These are phyloP conservation scores for Gobius niger DNA, from an alignment of 2,113 vertebrate genomes.

Conservation along the genomic window DNA sequence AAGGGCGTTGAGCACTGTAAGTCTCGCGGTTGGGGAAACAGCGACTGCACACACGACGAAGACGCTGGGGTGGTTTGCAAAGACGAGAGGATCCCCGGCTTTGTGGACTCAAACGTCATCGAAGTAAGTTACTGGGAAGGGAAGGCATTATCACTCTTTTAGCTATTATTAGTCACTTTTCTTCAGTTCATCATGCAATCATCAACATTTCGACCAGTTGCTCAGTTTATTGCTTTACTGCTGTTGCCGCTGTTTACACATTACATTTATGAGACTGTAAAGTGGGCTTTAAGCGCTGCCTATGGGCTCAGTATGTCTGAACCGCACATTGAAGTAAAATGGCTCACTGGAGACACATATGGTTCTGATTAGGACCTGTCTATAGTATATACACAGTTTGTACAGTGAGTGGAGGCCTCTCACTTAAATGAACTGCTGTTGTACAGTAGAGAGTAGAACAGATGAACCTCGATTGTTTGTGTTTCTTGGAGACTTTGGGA, in stretches of 20 bases:
- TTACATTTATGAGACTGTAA: constrained; percentile 23
- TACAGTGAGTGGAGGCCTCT: not conserved
- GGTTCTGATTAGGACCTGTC: constrained; percentile 14
- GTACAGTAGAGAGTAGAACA: not conserved
- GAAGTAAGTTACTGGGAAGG: constrained; percentile 77
- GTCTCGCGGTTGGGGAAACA: constrained; percentile 95
- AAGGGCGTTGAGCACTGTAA: constrained; percentile 83
- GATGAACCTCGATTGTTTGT: constrained; percentile 7
- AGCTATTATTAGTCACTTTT: too few relatives aligned
- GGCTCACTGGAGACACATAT: constrained; percentile 20
- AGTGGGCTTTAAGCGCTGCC: not conserved
- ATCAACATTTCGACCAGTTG: too few relatives aligned
- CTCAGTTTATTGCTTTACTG: not conserved
- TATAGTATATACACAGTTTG: not conserved
- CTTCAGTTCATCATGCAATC: too few relatives aligned
- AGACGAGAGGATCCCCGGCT: constrained; percentile 89
- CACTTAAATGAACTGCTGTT: not conserved
- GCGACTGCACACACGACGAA: constrained; percentile 96
- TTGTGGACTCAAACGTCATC: constrained; percentile 89
- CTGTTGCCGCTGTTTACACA: not conserved
- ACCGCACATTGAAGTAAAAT: constrained; percentile 17
- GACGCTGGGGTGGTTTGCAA: constrained; percentile 93
- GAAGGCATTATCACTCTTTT: not conserved
- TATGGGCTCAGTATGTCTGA: not conserved
- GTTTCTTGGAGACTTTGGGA: not conserved